Conservation (phyloP, 2,888 invertebrate species). For the Chydorus sphaericus region DNA sequence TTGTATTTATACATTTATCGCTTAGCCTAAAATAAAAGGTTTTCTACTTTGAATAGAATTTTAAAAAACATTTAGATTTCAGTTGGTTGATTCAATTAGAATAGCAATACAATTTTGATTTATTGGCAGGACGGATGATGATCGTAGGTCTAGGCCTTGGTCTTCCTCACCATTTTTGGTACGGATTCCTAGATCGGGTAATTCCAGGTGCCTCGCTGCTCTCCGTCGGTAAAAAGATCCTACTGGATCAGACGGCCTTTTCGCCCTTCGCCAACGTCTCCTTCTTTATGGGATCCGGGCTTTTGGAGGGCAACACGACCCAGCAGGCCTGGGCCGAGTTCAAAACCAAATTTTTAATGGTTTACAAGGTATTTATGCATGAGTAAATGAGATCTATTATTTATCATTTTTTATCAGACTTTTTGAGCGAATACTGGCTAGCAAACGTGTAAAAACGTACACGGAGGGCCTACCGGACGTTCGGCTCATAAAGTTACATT, state of each 20-base stretch:
- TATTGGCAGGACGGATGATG: slow-evolving; percentile 53
- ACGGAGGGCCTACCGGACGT: too few species aligned
- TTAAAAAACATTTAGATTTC: neutral
- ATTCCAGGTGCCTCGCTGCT: slow-evolving; percentile 42
- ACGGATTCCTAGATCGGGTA: slow-evolving; percentile 51
- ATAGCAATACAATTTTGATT: neutral
- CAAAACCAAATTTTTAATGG: slow-evolving; percentile 49
- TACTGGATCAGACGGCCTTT: slow-evolving; percentile 47
- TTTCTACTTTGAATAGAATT: neutral
- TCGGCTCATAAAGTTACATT: too few species aligned
- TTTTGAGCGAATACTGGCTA: neutral
- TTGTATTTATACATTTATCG: too few species aligned
- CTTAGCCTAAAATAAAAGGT: slow-evolving; percentile 32
- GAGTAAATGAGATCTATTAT: too few species aligned
- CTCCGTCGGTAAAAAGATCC: slow-evolving; percentile 52
- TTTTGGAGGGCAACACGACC: slow-evolving; percentile 49
- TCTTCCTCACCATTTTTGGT: slow-evolving; percentile 69
- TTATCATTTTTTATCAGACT: neutral
- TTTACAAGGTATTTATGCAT: slow-evolving; percentile 50
- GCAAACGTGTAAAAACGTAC: neutral
- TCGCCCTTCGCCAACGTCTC: slow-evolving; percentile 61
- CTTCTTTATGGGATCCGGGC: slow-evolving; percentile 66
- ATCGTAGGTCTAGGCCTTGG: slow-evolving; percentile 61
- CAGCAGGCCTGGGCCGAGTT: slow-evolving; percentile 43
- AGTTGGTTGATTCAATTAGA: too few species aligned